phyloP scores from a whole-genome alignment of 2,888 invertebrate genomes.

The Diarsia dahlii region DNA sequence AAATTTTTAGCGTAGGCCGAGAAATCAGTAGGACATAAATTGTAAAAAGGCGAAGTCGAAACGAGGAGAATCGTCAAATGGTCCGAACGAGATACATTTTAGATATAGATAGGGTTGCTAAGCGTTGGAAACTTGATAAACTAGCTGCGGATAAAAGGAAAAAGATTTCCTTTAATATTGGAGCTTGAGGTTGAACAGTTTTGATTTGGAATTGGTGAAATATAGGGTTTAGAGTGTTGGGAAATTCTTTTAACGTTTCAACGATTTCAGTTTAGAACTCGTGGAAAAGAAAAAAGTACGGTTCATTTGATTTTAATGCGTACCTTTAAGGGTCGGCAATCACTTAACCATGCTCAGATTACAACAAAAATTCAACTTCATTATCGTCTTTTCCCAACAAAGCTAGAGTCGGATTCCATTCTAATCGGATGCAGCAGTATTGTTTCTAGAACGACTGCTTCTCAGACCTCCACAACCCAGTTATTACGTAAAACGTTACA shows the following conservation, averaged over 20 bases:
- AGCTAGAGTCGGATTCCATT: neutral
- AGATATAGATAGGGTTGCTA: conserved; percentile 79
- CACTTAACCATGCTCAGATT: neutral
- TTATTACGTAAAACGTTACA: neutral
- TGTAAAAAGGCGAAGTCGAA: conserved; percentile 79
- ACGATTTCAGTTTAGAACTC: conserved; percentile 27
- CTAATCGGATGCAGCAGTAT: neutral
- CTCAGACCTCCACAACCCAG: neutral
- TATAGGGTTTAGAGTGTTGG: conserved; percentile 37
- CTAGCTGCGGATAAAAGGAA: conserved; percentile 54
- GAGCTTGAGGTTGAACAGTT: conserved; percentile 48
- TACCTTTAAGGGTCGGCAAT: neutral
- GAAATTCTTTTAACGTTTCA: conserved; percentile 35
- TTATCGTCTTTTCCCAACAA: neutral
- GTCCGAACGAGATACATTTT: conserved; percentile 86
- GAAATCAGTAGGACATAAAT: conserved; percentile 82
- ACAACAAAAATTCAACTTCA: neutral
- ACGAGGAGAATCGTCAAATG: conserved; percentile 86
- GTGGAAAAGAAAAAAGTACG: conserved; percentile 8
- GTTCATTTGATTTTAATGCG: conserved; percentile 12
- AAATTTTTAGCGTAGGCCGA: conserved; percentile 71
- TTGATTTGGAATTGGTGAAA: conserved; percentile 44
- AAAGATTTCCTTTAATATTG: conserved; percentile 55
- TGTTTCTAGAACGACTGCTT: neutral
- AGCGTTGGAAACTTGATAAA: conserved; percentile 54